Evolutionary conservation across 2,797 vertebrate species (phyloP), one percentile per base, ranked within the genome.

Genomic region (Pipistrellus nathusii): DNA sequence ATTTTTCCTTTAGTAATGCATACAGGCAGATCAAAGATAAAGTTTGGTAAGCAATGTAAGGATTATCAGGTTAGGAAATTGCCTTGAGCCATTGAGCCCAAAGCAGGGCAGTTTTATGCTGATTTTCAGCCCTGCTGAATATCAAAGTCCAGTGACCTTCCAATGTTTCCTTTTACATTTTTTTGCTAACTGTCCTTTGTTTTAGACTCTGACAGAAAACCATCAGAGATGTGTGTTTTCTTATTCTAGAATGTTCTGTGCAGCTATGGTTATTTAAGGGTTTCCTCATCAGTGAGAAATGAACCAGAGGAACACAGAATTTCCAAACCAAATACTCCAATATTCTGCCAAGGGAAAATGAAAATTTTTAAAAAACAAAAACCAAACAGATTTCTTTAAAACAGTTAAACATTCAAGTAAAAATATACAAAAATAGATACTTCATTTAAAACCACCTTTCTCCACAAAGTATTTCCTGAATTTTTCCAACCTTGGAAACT

Each of bases 361-460:
- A 6, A 62, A 95, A 93, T 75, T 23, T 46, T 8, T 62, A 64
- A 44, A 44, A 8, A 44, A 44, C 41, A 44, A 6, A 77, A 68
- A 73, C 51, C 4, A 15, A 6, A 30, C 7, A 14, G 6, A 59
- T 71, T 91, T 59, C 35, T 66, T 71, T 72, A 69, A 77, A 80
- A 48, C 3, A 57, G 15, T 41, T 92, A 35, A 57, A 90, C 17
- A 84, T 91, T 86, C 17, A 35, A 12, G 32, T 55, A 44, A 20
- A 96, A 91, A 86, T 66, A 53, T 8, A 17, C 10, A 89, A 75
- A 87, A 86, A 12, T 30, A 88, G 9, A 80, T 17, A 57, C 1
- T 7, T 6, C 11, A 3, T 6, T 6, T 95, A 27, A 90, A 85
- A 66, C 10, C 25, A 87, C 1, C 5, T 71, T 85, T 92, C 12